These are phyloP conservation scores for Petrolisthes manimaculis DNA, from an alignment of 2,888 invertebrate genomes.

Conservation along the genomic window DNA sequence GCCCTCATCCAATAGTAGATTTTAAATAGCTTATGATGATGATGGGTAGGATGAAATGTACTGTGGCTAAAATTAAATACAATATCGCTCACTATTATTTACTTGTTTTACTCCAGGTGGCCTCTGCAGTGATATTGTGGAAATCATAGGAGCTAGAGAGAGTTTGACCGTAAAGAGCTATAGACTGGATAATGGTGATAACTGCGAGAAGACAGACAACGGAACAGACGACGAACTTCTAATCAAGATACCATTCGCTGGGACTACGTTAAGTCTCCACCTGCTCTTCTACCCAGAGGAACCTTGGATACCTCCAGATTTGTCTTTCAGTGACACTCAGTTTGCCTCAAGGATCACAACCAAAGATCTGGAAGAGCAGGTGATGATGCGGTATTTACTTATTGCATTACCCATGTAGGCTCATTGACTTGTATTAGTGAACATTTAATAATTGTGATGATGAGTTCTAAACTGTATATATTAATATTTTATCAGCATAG, in stretches of 20 bases:
- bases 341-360: constrained; percentile 76
- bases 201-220: constrained; percentile 22
- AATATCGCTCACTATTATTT: neutral
- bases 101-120: constrained; percentile 33
- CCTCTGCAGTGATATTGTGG: constrained; percentile 54
- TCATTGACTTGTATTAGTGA: no score
- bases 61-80: no score
- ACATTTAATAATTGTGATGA: no score
- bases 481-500: no score
- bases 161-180: constrained; percentile 28
- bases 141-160: constrained; percentile 40
- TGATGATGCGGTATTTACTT: neutral
- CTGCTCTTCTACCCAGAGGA: constrained; percentile 77
- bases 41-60: no score
- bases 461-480: no score
- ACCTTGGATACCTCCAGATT: constrained; percentile 81
- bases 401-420: no score
- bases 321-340: constrained; percentile 79
- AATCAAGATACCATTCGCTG: constrained; percentile 79
- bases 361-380: constrained; percentile 71
- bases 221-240: constrained; percentile 74
- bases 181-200: constrained; percentile 24
- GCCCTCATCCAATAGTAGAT: no score
- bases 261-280: constrained; percentile 78
- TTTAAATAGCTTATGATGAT: no score